Base-by-base conservation (phyloP, 2,113 vertebrate genomes). In the Mixornis gularis region DNA sequence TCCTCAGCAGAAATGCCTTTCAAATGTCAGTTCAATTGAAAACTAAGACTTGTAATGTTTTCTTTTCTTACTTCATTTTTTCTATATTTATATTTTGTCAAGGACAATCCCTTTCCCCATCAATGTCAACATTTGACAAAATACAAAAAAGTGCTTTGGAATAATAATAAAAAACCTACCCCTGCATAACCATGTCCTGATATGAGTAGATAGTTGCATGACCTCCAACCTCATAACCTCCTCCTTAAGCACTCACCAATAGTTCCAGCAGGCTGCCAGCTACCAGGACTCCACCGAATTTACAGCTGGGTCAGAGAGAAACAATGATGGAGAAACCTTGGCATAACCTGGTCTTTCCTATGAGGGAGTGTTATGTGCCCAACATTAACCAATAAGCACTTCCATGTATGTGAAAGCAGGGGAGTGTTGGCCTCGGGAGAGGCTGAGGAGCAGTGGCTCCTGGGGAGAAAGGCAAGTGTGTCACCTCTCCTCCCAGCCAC, bases 291-390 rank as follows among this genome's bases (percentile, higher is more conserved):
- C 51, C 43, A 26, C 25, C 56, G 41, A 87, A 34, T 13, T 25
- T 29, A 24, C 13, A 69, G 14, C 30, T 2, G 2, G 4, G 6
- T 40, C 4, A 1, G 40, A 59, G n/a, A 53, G 17, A 30, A 71
- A 65, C 32, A 53, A 2, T 17, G 15, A 40, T 2, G 3, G 29
- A 46, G 36, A 78, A 66, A 49, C 13, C 8, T 29, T 17, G 30
- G 40, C 0, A 0, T 7, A 27, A 19, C 0, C 0, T 14, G 22
- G 4, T n/a, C 8, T 52, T 63, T 66, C 15, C 25, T 30, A 2
- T 22, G 29, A 48, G 0, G 0, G 25, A 10, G 15, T 76, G 38
- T 38, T 2, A 0, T 64, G 22, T 70, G 40, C 30, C 72, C 74
- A 25, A 9, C 41, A 34, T 79, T 43, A 80, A 74, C 40, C 17